Percentiles rank a stretch among this genome's conserved stretches.
phyloP scores from a whole-genome alignment of 2,888 invertebrate species.

The Cryptus armator region DNA sequence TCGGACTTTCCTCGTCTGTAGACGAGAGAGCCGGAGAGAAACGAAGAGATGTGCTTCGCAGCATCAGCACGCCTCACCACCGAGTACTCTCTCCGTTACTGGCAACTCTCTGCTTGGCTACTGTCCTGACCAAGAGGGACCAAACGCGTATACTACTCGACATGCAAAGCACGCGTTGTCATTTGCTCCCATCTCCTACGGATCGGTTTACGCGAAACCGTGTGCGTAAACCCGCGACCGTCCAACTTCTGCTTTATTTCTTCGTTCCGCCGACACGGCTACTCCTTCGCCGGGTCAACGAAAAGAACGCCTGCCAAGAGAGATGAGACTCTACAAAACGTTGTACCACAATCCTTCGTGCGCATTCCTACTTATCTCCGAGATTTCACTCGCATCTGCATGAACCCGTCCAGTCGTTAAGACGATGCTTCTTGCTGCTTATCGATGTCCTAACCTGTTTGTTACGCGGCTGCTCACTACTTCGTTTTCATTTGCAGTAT shows the following conservation, averaged over 20 bases:
- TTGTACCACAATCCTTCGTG: not conserved
- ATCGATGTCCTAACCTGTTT: too few species aligned
- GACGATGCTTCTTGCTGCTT: not conserved
- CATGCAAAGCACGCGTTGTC: conserved; percentile 83
- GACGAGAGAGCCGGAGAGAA: conserved; percentile 16
- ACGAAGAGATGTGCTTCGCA: not conserved
- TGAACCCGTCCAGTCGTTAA: not conserved
- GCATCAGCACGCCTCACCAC: conserved; percentile 36
- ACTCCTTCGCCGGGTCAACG: conserved; percentile 55
- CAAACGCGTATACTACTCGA: conserved; percentile 74
- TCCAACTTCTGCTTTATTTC: conserved; percentile 20
- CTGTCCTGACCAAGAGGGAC: conserved; percentile 67
- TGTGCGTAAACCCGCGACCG: conserved; percentile 39
- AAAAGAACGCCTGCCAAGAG: not conserved
- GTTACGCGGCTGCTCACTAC: not conserved
- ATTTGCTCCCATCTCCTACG: conserved; percentile 80
- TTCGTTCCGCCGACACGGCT: conserved; percentile 52
- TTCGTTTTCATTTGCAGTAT: not conserved
- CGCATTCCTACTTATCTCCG: not conserved
- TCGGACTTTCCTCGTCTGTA: conserved; percentile 21
- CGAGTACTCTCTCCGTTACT: conserved; percentile 45
- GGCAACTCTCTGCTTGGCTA: conserved; percentile 46
- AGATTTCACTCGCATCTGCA: not conserved
- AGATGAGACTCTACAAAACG: not conserved
- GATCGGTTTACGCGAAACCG: conserved; percentile 76